Base-by-base conservation (phyloP, 1,140 invertebrate genomes). In the Probaryconus sp. region DNA sequence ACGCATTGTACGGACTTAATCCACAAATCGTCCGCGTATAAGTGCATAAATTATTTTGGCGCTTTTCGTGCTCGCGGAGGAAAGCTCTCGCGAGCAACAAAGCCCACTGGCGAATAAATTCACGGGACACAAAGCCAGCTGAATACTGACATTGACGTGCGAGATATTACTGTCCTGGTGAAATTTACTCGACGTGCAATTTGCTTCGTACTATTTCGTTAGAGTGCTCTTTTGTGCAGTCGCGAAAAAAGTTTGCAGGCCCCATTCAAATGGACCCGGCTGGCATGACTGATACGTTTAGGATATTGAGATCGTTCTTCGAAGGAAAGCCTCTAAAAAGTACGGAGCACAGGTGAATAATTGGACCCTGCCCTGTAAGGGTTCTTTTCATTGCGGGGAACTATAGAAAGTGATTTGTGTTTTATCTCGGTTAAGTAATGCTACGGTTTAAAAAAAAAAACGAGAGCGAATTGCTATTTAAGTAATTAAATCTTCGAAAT, bases 11-110 rank as follows among this genome's bases (percentile, higher is more conserved):
- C 21, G 45, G n/a, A 60, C 38, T 58, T 60, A 69, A 69, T 69
- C 45, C 50, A 31, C 18, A 33, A 13, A 56, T 67, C 31, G 33
- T 11, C 13, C 45, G 14, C 50, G 51, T 50, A 45, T 50, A 42
- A 58, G 18, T 50, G 63, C 56, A 68, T 58, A 67, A 47, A 67
- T 67, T 64, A 56, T 31, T 47, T 53, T 35, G 43, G 30, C 37
- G 14, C 50, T 37, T 56, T 55, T 48, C 63, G 17, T 47, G 33
- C 26, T 24, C n/a, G 18, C 9, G 17, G 17, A 67, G 21, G 7
- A 24, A 24, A 24, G 7, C 3, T n/a, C n/a, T n/a, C 3, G 21
- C 21, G 3, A 7, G 7, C 7, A 24, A 67, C 63, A 67, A 67
- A 67, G 63, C 14, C 40, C 17, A 11, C 30, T 14, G 40, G 48